Percentiles rank a stretch among this genome's conserved stretches.
Evolutionary conservation across 2,888 invertebrate species (phyloP).

Genomic region (Anagyrus pseudococci): DNA sequence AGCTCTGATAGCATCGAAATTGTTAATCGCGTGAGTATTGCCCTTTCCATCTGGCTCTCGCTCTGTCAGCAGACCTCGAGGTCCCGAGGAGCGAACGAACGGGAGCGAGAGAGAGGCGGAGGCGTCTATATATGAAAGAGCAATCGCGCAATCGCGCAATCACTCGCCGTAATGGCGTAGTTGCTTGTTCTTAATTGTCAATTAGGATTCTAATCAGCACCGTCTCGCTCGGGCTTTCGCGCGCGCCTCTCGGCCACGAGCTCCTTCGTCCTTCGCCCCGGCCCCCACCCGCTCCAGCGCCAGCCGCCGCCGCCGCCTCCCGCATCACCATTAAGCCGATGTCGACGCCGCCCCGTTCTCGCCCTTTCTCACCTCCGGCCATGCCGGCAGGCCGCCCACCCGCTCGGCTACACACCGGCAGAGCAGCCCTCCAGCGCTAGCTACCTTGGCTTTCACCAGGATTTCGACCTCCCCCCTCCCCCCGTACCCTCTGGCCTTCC

Average conservation of each 20-base stretch:
- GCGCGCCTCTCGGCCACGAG: constrained; percentile 8
- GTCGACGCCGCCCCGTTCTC: not conserved
- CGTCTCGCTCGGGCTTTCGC: constrained; percentile 25
- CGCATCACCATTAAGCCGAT: constrained; percentile 35
- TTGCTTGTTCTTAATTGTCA: constrained; percentile 46
- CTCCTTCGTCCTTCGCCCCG: no score
- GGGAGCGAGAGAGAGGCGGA: not conserved
- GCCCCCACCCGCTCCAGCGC: no score
- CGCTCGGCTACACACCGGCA: not conserved
- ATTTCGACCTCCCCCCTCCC: not conserved
- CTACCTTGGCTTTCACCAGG: not conserved
- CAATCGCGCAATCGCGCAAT: constrained; percentile 37
- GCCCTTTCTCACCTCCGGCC: not conserved
- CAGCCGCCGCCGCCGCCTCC: not conserved
- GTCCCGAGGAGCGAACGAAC: not conserved
- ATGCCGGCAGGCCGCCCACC: not conserved
- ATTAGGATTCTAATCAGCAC: constrained; percentile 45
- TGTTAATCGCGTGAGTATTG: constrained; percentile 18
- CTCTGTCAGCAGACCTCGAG: no score
- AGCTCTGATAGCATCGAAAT: constrained; percentile 10
- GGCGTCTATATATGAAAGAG: constrained; percentile 27
- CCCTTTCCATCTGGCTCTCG: no score
- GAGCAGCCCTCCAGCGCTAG: no score
- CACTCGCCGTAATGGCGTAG: constrained; percentile 39
- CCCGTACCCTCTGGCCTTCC: not conserved